These are phyloP conservation scores for Rhea americana DNA, from an alignment of 2,113 vertebrate genomes.

Conservation along the genomic window DNA sequence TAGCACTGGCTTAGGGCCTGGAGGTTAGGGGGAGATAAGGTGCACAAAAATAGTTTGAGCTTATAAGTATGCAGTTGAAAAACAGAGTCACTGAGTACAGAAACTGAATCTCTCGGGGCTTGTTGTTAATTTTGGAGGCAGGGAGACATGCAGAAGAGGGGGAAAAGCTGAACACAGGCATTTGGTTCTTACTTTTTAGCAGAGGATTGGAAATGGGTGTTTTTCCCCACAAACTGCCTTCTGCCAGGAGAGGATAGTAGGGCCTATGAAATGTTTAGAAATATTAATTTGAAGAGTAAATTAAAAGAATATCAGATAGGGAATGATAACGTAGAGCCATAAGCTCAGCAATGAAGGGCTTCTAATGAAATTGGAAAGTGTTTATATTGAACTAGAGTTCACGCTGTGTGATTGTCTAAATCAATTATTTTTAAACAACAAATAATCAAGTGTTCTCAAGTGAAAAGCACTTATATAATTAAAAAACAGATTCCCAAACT, in stretches of 20 bases:
- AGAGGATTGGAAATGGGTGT: rapidly evolving
- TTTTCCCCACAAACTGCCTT: neutral
- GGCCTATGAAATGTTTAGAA: neutral
- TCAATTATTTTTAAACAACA: neutral
- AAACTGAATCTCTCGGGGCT: neutral
- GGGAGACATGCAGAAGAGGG: neutral
- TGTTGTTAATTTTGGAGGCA: neutral
- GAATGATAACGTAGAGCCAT: neutral
- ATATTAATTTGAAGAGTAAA: neutral
- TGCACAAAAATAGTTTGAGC: neutral
- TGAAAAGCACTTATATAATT: neutral
- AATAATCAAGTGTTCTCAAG: neutral
- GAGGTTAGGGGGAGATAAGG: neutral
- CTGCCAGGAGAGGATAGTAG: rapidly evolving
- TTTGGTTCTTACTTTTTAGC: neutral
- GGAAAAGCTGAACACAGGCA: neutral
- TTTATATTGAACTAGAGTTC: no score
- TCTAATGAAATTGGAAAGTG: neutral
- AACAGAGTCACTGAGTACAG: neutral
- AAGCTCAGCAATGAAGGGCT: neutral
- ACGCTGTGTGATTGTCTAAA: neutral
- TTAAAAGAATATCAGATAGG: neutral
- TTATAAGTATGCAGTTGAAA: neutral
- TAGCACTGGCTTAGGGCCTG: neutral
- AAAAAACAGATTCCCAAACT: neutral